Evolutionary conservation across 2,888 invertebrate species (phyloP).

Genomic region (Hedya salicella): DNA sequence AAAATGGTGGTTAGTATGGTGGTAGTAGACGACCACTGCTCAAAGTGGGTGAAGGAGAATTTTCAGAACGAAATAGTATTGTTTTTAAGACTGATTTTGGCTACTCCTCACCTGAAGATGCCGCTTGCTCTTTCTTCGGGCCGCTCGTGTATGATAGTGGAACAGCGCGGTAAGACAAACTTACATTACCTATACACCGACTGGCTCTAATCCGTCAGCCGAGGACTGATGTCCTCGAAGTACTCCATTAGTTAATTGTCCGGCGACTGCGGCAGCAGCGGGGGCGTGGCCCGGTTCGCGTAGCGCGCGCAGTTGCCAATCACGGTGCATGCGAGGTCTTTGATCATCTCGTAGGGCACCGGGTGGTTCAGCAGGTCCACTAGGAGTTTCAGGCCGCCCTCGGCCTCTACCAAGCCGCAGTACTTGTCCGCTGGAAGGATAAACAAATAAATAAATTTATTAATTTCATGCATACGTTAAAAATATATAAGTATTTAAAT

Average conservation of each 20-base stretch:
- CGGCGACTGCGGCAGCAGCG: conserved; percentile 48
- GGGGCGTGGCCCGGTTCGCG: conserved; percentile 47
- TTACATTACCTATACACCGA: conserved; percentile 18
- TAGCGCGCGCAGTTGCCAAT: conserved; percentile 86
- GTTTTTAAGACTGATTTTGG: too few relatives aligned
- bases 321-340: conserved; percentile 88
- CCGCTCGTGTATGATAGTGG: not conserved
- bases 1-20: too few relatives aligned
- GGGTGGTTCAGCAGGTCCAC: conserved; percentile 87
- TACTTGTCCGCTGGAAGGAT: conserved; percentile 93
- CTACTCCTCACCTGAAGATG: too few relatives aligned
- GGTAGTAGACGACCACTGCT: too few relatives aligned
- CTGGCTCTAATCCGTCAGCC: conserved; percentile 56
- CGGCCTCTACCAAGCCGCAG: conserved; percentile 93
- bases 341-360: conserved; percentile 87
- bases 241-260: conserved; percentile 71
- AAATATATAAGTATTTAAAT: too few relatives aligned
- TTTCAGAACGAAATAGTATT: too few relatives aligned
- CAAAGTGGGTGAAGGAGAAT: too few relatives aligned
- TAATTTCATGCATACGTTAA: not conserved
- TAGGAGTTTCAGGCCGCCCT: conserved; percentile 92
- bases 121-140: not conserved
- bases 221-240: conserved; percentile 67
- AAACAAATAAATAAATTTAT: conserved; percentile 1
- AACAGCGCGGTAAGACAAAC: too few relatives aligned